phyloP scores from a whole-genome alignment of 1,140 invertebrate species.

The Elymnias hypermnestra region DNA sequence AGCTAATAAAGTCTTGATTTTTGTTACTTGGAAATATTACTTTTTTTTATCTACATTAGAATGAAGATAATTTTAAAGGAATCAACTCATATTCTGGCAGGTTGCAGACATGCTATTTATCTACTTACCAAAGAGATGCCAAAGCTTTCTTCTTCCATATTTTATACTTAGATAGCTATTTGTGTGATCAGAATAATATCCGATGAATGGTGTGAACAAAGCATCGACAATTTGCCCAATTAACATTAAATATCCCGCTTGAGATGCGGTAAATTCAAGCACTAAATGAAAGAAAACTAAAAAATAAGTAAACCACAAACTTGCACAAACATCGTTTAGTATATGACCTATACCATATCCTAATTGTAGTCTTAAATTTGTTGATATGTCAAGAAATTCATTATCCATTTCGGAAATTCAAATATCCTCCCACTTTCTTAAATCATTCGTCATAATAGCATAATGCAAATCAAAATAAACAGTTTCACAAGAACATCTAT shows the following conservation, averaged over 20 bases:
- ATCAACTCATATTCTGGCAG: no score
- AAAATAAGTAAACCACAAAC: slow-evolving; percentile 99
- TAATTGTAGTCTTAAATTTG: slow-evolving; percentile 55
- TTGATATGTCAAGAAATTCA: slow-evolving; percentile 65
- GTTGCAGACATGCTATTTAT: no score
- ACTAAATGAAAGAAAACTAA: slow-evolving; percentile 94
- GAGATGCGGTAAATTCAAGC: slow-evolving; percentile 82
- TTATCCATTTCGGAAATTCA: slow-evolving; percentile 50
- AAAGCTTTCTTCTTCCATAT: slow-evolving; percentile 92
- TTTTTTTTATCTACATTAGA: no score
- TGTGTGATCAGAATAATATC: slow-evolving; percentile 88
- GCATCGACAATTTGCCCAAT: slow-evolving; percentile 94
- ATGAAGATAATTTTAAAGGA: no score
- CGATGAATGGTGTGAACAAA: slow-evolving; percentile 92
- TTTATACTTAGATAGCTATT: slow-evolving; percentile 79
- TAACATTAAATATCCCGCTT: slow-evolving; percentile 88
- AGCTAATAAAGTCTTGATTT: no score
- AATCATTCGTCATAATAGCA: no score
- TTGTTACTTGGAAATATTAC: no score
- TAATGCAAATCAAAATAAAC: no score
- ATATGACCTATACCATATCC: slow-evolving; percentile 88
- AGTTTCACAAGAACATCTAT: no score
- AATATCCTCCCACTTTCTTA: slow-evolving; percentile 4
- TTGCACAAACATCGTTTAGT: slow-evolving; percentile 95
- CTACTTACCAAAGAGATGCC: slow-evolving; percentile 91